Conservation (phyloP, 2,797 vertebrate species). For the Sandelia bainsii region DNA sequence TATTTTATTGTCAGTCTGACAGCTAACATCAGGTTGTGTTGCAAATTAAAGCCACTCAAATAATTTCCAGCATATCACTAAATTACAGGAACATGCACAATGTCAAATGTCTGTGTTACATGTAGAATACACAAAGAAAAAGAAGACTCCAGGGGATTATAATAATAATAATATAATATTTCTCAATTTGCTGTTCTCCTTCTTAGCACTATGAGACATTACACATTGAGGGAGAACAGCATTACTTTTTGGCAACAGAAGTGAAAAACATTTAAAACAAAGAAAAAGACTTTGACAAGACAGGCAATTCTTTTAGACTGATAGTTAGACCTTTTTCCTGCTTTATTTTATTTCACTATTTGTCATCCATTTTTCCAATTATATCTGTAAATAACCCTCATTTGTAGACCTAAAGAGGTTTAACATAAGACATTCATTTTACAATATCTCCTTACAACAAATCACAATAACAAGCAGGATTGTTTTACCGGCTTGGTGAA, state of each 20-base stretch:
- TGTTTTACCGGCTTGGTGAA: conserved; percentile 2
- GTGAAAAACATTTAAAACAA: background rate
- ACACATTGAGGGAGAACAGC: conserved; percentile 16
- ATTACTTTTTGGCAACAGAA: conserved; percentile 7
- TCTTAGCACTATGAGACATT: conserved; percentile 44
- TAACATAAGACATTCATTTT: background rate
- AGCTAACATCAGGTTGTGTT: conserved; percentile 4
- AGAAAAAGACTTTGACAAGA: background rate
- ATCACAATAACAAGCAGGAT: conserved; percentile 8
- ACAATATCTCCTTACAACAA: background rate
- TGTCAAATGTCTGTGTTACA: conserved; percentile 33
- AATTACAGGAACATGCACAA: conserved; percentile 10
- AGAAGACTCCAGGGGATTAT: conserved; percentile 12
- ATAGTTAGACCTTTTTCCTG: background rate
- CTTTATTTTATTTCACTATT: background rate
- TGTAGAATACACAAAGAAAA: conserved; percentile 24
- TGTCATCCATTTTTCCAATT: background rate
- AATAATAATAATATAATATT: too few relatives aligned
- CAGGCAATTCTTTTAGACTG: background rate
- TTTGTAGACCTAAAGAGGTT: background rate
- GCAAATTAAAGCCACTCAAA: conserved; percentile 12
- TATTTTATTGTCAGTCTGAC: conserved; percentile 20
- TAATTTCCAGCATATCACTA: conserved; percentile 32
- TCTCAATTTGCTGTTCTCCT: conserved; percentile 32
- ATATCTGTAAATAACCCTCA: background rate